These are phyloP conservation scores for Falco concolor DNA, from an alignment of 2,797 vertebrate species.

Conservation along the genomic window DNA sequence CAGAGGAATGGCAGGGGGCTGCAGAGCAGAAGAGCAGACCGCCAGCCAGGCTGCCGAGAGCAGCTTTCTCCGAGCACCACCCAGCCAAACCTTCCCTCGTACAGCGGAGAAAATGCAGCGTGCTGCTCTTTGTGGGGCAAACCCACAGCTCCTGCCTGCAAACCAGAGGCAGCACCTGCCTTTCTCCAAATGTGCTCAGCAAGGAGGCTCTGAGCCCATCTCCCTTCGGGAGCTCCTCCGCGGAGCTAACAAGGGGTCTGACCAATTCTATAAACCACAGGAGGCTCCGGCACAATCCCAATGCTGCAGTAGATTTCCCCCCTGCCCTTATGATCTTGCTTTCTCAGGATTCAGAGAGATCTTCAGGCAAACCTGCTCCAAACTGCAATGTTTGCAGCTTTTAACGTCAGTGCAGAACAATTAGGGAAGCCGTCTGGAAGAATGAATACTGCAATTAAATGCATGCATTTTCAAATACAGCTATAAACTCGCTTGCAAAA, in stretches of 20 bases:
- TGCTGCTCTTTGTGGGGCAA: neutral
- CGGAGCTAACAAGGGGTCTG: neutral
- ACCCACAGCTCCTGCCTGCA: neutral
- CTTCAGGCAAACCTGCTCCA: neutral
- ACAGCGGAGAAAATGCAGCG: neutral
- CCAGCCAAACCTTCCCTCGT: neutral
- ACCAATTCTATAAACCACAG: neutral
- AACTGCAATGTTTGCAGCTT: neutral
- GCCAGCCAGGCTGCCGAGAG: neutral
- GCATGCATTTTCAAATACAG: neutral
- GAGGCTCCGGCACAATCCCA: neutral
- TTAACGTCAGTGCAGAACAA: neutral
- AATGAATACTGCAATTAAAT: neutral
- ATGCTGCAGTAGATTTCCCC: neutral
- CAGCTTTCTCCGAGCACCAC: accelerated
- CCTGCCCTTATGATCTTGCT: neutral
- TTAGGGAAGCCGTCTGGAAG: constrained; percentile 8
- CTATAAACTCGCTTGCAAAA: neutral
- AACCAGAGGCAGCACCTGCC: neutral
- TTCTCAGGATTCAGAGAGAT: neutral
- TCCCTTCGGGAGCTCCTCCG: neutral
- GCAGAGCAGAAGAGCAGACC: neutral
- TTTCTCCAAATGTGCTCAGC: neutral
- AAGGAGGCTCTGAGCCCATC: neutral
- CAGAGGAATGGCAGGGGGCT: neutral